Evolutionary conservation across 2,797 vertebrate species (phyloP), one percentile per base, ranked within the genome.

Genomic region (Acipenser transmontanus): DNA sequence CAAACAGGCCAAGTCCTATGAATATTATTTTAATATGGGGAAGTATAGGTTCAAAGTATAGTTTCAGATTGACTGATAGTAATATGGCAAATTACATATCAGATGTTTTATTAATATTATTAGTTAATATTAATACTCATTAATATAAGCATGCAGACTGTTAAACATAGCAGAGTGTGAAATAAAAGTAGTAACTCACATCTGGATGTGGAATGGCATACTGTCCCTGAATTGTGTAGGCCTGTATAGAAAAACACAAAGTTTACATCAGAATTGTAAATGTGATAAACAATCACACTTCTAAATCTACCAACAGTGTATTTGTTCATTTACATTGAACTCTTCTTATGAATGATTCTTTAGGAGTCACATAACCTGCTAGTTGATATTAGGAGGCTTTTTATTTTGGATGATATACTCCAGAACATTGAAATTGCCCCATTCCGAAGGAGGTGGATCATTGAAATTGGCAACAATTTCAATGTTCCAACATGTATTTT

Each of bases 151-250:
- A 92, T 93, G 91, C 90, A 86, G 83, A 72, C 52, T 34, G 84
- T 74, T 74, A 79, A 81, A 71, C 73, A 73, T 73, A 71, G 56
- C 68, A 17, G 68, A 72, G 74, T 65, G 74, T 74, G 64, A 66
- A 68, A 52, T 69, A 59, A 78, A 54, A 74, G 78, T 73, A 74
- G 74, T 75, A 82, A 98, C 96, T 99, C 92, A 99, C 97, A 93
- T 99, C 97, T 80, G 97, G 96, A 84, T 99, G 97, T 75, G 97
- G 96, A 86, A 99, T 97, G 87, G 97, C 97, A 4, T 98, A 99
- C 79, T 98, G 97, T 94, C 97, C 97, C 94, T 99, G 97, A 93
- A 99, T 98, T 76, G 97, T 97, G 85, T 98, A 99, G 87, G 97
- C 97, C 97, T 99, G 85, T 12, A 82, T 83, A 61, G 50, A 62